Conservation (phyloP, 64 coral and sea anemone species). For the Trachythela sp. region DNA sequence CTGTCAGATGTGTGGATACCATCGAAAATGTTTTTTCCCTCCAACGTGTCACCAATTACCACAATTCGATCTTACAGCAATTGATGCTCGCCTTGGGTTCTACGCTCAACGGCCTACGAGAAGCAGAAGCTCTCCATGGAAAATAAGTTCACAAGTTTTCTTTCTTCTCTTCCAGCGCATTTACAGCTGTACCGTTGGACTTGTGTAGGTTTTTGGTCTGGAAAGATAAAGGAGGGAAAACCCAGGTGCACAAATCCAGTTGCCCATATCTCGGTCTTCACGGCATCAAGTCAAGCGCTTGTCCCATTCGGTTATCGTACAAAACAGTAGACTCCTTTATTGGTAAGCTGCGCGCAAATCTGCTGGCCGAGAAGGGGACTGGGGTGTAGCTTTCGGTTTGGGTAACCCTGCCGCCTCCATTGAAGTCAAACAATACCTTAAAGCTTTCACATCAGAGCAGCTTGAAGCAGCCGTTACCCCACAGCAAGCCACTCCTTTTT, state of each 20-base stretch:
- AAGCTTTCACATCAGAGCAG: slow-evolving; percentile 16
- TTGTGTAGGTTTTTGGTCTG: slow-evolving; percentile 44
- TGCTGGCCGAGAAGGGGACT: not conserved
- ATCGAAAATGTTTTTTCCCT: not conserved
- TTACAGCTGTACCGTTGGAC: slow-evolving; percentile 40
- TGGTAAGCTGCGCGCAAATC: slow-evolving; percentile 36
- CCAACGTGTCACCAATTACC: not conserved
- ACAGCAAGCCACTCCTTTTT: slow-evolving; percentile 41
- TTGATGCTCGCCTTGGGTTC: not conserved
- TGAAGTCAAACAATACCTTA: not conserved
- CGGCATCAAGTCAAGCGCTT: not conserved
- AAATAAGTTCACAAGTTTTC: not conserved
- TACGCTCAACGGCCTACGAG: not conserved
- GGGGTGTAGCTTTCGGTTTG: not conserved
- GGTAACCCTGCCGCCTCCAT: slow-evolving; percentile 34
- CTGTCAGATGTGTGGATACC: slow-evolving; percentile 49
- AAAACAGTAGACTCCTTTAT: slow-evolving; percentile 46
- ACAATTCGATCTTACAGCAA: not conserved
- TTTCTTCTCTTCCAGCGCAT: slow-evolving; percentile 34
- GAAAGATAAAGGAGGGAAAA: slow-evolving; percentile 37
- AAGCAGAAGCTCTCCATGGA: not conserved
- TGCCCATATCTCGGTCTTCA: slow-evolving; percentile 32
- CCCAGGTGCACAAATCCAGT: slow-evolving; percentile 28
- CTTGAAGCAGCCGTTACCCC: not conserved
- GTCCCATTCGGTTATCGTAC: no score